A percentile compares a stretch with the other conserved stretches of the same genome.
These are phyloP conservation scores for Lithobates pipiens DNA, from an alignment of 2,797 vertebrate genomes.

Conservation along the genomic window DNA sequence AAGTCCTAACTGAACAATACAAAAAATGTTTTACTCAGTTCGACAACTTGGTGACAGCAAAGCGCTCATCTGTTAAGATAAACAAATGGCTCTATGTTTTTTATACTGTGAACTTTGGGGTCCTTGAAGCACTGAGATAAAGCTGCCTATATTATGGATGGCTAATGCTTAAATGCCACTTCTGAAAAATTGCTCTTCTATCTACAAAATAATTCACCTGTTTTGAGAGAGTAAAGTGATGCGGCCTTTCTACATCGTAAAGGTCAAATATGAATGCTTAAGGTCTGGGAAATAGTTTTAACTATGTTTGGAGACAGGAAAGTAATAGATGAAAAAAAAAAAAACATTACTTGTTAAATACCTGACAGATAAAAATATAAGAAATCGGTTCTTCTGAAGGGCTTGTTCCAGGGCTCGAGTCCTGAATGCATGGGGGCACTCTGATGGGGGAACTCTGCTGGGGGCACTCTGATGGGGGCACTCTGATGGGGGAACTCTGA, in stretches of 20 bases:
- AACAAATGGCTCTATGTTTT: conserved; percentile 11
- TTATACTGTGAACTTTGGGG: conserved; percentile 1
- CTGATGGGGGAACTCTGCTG: too few species aligned
- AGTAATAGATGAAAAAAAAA: too few species aligned
- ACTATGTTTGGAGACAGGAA: not conserved
- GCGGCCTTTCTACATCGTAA: conserved; percentile 31
- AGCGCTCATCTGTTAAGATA: not conserved
- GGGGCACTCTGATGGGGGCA: too few species aligned
- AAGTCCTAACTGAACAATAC: too few species aligned
- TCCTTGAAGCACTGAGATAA: conserved; percentile 36
- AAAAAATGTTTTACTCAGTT: too few species aligned
- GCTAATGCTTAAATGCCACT: conserved; percentile 36
- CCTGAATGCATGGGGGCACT: too few species aligned
- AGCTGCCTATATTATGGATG: conserved; percentile 35
- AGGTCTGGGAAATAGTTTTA: conserved; percentile 1
- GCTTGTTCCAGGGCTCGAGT: too few species aligned
- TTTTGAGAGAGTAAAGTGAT: conserved; percentile 10
- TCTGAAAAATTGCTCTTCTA: conserved; percentile 47
- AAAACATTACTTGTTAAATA: too few species aligned
- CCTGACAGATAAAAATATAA: too few species aligned
- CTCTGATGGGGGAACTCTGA: too few species aligned
- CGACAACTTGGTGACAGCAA: too few species aligned
- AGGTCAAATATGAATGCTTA: conserved; percentile 38
- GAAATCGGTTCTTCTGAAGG: too few species aligned
- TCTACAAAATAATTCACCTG: conserved; percentile 39